Base-by-base conservation (phyloP, 2,113 vertebrate genomes). In the Orthonyx spaldingii region DNA sequence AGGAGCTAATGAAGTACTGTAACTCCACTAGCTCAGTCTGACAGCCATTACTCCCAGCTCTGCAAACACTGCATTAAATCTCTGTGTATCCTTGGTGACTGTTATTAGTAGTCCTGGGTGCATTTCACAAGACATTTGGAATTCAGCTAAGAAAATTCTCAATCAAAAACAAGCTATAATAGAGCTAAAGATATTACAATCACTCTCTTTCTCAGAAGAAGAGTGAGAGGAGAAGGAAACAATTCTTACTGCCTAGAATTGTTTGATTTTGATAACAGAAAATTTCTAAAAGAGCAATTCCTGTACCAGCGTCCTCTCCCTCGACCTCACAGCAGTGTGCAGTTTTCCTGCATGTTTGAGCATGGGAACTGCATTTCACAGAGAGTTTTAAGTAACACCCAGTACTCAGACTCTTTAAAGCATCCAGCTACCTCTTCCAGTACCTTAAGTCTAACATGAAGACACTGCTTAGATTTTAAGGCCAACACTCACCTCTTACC, bases 41-140 rank as follows among this genome's bases (percentile, higher is more conserved):
- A 96, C 88, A 97, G 77, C 71, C 90, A 70, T 93, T 95, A 94
- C 92, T 87, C 85, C 41, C 55, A 84, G 30, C 28, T 95, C 91
- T 94, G 85, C 70, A 93, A 97, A 86, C 69, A 95, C 52, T 87
- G 84, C 69, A 74, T 95, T 96, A 96, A 90, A 96, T 94, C 90
- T 96, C 87, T 89, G 44, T 66, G 90, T 96, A 97, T 95, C 83
- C 83, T 97, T 95, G 91, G 95, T 97, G 93, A 96, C 93, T 96
- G 92, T 90, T 93, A 96, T 92, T 96, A 77, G 83, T 87, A 93
- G 87, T 72, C 69, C 71, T 93, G 75, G 35, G 47, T 95, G 55
- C 92, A 79, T 91, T 97, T 97, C 72, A 91, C 64, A 90, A 97
- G 90, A 69, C 50, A 63, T 90, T 96, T 93, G 63, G 28, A 95